These are phyloP conservation scores for Ovibos moschatus DNA, from an alignment of 2,113 vertebrate species.

Conservation along the genomic window DNA sequence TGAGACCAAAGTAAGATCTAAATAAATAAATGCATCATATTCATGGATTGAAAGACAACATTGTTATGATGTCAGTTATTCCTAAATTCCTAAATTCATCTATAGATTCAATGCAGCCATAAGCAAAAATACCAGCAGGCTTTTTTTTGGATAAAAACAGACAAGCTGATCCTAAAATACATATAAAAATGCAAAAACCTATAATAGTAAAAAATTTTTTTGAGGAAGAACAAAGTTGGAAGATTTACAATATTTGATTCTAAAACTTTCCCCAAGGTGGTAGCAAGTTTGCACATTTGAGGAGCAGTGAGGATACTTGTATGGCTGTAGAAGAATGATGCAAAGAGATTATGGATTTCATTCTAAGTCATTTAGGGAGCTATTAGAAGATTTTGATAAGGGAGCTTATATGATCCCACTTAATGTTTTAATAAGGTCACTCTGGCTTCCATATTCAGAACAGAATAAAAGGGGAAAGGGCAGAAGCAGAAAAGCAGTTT, in stretches of 20 bases:
- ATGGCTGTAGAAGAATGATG: not conserved
- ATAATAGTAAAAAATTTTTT: not conserved
- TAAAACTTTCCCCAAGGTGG: not conserved
- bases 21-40: not conserved
- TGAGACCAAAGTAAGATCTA: not conserved
- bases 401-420: not conserved
- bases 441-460: not conserved
- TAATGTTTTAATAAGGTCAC: not conserved
- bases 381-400: not conserved
- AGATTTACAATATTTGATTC: not conserved
- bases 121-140: not conserved
- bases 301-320: not conserved
- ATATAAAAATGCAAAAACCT: not conserved
- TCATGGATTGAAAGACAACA: not conserved
- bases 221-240: not conserved
- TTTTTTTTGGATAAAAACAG: not conserved
- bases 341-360: not conserved
- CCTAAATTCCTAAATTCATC: not conserved
- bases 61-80: not conserved
- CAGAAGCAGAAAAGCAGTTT: not conserved
- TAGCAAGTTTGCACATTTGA: not conserved
- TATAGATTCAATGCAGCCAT: not conserved
- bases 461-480: not conserved
- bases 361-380: not conserved
- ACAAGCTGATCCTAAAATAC: not conserved